Evolutionary conservation across 2,888 invertebrate genomes (phyloP).

Genomic region (Patella depressa): DNA sequence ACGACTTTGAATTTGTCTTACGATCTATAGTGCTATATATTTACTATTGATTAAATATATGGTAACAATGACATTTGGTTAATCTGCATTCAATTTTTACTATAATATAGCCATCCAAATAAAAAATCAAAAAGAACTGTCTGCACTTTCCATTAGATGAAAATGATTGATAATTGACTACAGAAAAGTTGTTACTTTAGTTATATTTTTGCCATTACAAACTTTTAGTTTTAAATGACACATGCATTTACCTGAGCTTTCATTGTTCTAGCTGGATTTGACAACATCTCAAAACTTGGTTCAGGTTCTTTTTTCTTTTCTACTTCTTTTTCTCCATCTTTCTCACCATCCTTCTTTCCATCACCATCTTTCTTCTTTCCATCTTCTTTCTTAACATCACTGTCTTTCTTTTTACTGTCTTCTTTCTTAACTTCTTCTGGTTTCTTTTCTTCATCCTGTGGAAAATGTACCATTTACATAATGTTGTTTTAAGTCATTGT

Average conservation of each 20-base stretch:
- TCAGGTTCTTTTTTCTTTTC: slow-evolving; percentile 77
- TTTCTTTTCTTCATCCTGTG: slow-evolving; percentile 42
- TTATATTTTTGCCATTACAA: slow-evolving; percentile 4
- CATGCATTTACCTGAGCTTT: slow-evolving; percentile 80
- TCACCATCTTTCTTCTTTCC: slow-evolving; percentile 77
- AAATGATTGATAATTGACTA: too few species aligned
- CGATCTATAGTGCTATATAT: too few species aligned
- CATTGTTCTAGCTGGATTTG: slow-evolving; percentile 95
- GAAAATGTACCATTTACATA: too few species aligned
- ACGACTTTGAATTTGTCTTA: too few species aligned
- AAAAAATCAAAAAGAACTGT: too few species aligned
- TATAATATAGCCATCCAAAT: too few species aligned
- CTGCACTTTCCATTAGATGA: too few species aligned
- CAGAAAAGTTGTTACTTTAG: too few species aligned
- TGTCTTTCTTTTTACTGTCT: slow-evolving; percentile 28
- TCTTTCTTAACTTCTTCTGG: slow-evolving; percentile 33
- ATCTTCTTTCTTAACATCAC: slow-evolving; percentile 73
- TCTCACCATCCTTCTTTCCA: slow-evolving; percentile 72
- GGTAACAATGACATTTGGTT: neutral
- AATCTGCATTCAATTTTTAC: neutral
- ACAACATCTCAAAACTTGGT: slow-evolving; percentile 89
- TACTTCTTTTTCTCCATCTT: slow-evolving; percentile 73
- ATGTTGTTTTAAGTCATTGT: too few species aligned
- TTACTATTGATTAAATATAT: too few species aligned
- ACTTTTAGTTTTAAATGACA: too few species aligned